A percentile compares a stretch with the other conserved stretches of the same genome.
phyloP scores from a whole-genome alignment of 2,888 invertebrate species.

The Drosophila picticornis region DNA sequence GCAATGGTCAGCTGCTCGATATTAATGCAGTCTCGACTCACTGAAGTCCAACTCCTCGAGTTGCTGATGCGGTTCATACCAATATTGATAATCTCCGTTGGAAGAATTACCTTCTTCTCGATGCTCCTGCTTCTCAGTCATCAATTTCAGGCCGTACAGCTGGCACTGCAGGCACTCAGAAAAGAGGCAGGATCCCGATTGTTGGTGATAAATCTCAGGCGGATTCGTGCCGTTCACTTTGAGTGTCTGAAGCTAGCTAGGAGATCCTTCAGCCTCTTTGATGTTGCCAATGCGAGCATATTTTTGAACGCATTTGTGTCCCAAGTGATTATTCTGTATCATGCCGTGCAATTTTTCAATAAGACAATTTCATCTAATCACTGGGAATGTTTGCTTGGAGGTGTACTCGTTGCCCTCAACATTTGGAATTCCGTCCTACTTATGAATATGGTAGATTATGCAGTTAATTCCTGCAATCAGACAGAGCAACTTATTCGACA shows the following conservation, averaged over 20 bases:
- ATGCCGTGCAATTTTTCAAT: slow-evolving; percentile 57
- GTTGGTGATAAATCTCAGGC: not conserved
- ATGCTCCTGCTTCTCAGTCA: slow-evolving; percentile 53
- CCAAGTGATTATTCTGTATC: slow-evolving; percentile 61
- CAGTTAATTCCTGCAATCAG: slow-evolving; percentile 55
- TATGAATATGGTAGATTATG: slow-evolving; percentile 53
- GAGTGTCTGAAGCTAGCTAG: slow-evolving; percentile 42
- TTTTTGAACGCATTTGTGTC: slow-evolving; percentile 49
- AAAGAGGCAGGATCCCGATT: not conserved
- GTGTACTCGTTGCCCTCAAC: slow-evolving; percentile 27
- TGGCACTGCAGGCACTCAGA: slow-evolving; percentile 38
- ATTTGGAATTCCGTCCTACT: slow-evolving; percentile 30
- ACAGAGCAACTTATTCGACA: slow-evolving; percentile 40
- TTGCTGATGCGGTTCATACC: not conserved
- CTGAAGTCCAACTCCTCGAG: not conserved
- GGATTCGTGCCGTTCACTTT: slow-evolving; percentile 49
- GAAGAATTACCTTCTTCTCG: slow-evolving; percentile 32
- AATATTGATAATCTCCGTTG: slow-evolving; percentile 23
- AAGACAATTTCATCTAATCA: slow-evolving; percentile 22
- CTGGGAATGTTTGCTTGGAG: slow-evolving; percentile 30
- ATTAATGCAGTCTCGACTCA: slow-evolving; percentile 34
- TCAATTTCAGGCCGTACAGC: slow-evolving; percentile 61
- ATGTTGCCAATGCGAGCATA: slow-evolving; percentile 34
- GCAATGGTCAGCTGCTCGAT: slow-evolving; percentile 16
- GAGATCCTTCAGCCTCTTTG: slow-evolving; percentile 39